A percentile compares a stretch with the other conserved stretches of the same genome.
These are phyloP conservation scores for Glyptemys insculpta DNA, from an alignment of 2,797 vertebrate genomes.

Conservation along the genomic window DNA sequence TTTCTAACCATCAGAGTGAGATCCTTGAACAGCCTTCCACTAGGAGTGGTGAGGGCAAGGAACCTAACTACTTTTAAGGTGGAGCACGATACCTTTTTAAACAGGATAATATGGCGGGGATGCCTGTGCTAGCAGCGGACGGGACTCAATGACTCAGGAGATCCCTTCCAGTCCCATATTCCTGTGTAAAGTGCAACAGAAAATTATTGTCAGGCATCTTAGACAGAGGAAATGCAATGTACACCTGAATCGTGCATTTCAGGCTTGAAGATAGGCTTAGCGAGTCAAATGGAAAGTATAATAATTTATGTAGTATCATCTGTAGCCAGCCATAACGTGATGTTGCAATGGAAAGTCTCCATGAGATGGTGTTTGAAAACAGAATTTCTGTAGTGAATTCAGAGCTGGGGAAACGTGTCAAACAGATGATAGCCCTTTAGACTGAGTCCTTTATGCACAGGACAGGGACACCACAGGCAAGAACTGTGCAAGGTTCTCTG, in stretches of 20 bases:
- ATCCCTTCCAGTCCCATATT: neutral
- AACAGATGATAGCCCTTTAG: neutral
- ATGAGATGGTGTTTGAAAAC: neutral
- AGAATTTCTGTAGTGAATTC: neutral
- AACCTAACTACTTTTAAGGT: neutral
- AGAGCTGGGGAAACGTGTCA: fast-evolving
- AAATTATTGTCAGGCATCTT: neutral
- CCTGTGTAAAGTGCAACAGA: neutral
- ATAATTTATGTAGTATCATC: neutral
- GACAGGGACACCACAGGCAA: neutral
- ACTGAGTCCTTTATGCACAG: neutral
- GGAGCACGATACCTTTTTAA: neutral
- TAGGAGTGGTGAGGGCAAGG: neutral
- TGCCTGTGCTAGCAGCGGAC: neutral
- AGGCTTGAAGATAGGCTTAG: fast-evolving
- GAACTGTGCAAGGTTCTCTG: neutral
- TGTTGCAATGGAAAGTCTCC: neutral
- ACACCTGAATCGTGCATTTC: neutral
- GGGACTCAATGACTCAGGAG: neutral
- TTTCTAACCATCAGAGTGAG: neutral
- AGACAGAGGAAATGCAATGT: neutral
- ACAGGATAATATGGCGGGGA: neutral
- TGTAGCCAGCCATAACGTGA: neutral
- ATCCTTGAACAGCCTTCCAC: neutral
- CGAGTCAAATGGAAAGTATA: neutral